Base-by-base conservation (phyloP, 2,888 invertebrate genomes). In the Metellina segmentata region DNA sequence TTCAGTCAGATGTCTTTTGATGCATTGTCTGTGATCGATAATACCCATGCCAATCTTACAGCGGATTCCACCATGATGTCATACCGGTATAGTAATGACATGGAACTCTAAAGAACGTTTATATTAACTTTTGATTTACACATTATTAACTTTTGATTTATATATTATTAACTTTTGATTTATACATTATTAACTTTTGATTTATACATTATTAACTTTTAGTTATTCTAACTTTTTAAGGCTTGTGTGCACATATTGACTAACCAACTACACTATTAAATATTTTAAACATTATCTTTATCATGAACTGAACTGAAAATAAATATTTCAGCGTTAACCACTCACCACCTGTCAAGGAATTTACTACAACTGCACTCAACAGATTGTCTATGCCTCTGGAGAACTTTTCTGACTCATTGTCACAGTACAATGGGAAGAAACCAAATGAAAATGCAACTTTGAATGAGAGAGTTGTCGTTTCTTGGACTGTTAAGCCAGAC, bases 1-100 rank as follows among this genome's bases (percentile, higher is more conserved):
- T 82, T 69, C n/a, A 86, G 86, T 69, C 79, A 86, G 34, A 51
- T 75, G 82, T 81, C 79, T 53, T 91, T 91, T 91, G 86, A 48
- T 77, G 77, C 86, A 9, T 53, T 91, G 11, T 81, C 90, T 16
- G 48, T 69, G n/a, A n/a, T 91, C n/a, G 81, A 91, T 16, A 81
- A 91, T 9, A 75, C 71, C 49, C 81, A 7, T 74, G 11, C 90
- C 20, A 82, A 81, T 16, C 34, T 81, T 4, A 53, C 75, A 5
- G 69, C 61, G 1, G 77, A 82, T 81, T 81, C 88, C 20, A 75
- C 81, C 7, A n/a, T 9, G 11, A 9, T 48, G 19, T 79, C 51
- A 16, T 19, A 19, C 9, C 9, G 72, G 72, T 72, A 72, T 72
- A 19, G 11, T 7, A 72, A 16, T 34, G 11, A 0, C 16, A 13